Evolutionary conservation across 2,888 invertebrate species (phyloP), one percentile per base, ranked within the genome.

Genomic region (Dexiosoma caninum): DNA sequence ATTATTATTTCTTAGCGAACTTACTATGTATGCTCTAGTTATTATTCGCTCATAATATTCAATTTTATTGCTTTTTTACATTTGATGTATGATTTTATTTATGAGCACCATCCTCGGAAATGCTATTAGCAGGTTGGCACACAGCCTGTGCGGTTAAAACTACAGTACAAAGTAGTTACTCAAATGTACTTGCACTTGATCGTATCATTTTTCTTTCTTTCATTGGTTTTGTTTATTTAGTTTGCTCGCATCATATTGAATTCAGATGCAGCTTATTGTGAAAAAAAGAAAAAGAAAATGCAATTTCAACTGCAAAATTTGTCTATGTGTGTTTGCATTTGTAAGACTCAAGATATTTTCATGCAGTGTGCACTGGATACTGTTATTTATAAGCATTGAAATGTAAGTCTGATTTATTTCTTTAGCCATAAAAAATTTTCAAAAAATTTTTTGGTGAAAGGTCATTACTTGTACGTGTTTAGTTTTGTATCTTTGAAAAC

Each of bases 391-490:
- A n/a, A 60, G 16, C 21, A 42, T 14, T 21, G 42, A 37, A 27
- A 9, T 57, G 12, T 8, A 49, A 10, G 23, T 32, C 12, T 69
- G 8, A 46, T 42, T 19, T 19, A 21, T 46, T 12, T 55, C 21
- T 46, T 19, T 27, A 8, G 5, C 19, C 8, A n/a, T 23, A 37
- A 70, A 49, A 46, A 46, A 23, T 2, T 14, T n/a, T 9, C 9
- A 40, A 37, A 60, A 69, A 44, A 37, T 21, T 7, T 27, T 69
- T 55, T 70, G 60, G 76, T 77, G 76, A 77, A 77, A 77, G 76
- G 76, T 77, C 62, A 70, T 30, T 37, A 9, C 5, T 55, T 53
- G 49, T 67, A 67, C 59, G 12, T 67, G 66, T 67, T 59, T 51
- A 37, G 37, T 59, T n/a, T 51, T 16, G 62, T 62, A 35, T 44